Conservation (phyloP, 1,140 invertebrate species). For the Himalopsyche phryganea region DNA sequence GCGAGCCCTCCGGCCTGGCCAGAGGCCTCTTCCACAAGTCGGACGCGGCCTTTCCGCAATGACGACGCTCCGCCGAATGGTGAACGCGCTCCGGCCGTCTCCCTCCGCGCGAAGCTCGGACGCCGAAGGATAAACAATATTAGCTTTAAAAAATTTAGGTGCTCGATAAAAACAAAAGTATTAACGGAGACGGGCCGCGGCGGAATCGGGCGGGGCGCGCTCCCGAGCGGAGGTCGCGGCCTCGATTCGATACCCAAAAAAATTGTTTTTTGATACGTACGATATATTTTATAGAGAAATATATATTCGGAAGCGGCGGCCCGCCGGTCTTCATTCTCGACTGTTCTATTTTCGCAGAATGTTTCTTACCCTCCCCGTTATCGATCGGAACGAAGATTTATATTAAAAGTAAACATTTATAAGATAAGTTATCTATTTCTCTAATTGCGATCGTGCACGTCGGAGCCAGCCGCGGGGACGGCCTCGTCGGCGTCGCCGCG, state of each 20-base stretch:
- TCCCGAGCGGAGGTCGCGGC: background rate
- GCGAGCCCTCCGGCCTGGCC: constrained; percentile 50
- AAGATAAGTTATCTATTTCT: constrained; percentile 20
- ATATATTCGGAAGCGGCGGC: constrained; percentile 29
- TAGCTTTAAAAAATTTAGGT: constrained; percentile 36
- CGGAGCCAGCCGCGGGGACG: too few relatives aligned
- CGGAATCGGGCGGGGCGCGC: constrained; percentile 8
- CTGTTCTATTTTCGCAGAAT: constrained; percentile 33
- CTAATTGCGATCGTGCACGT: too few relatives aligned
- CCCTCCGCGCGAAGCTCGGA: constrained; percentile 51
- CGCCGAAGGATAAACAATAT: constrained; percentile 27
- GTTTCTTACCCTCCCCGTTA: constrained; percentile 31
- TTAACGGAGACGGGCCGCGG: constrained; percentile 19
- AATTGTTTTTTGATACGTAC: constrained; percentile 33
- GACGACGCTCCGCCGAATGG: constrained; percentile 61
- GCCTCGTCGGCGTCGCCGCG: background rate
- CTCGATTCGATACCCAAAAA: background rate
- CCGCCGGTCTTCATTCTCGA: constrained; percentile 29
- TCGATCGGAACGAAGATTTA: constrained; percentile 20
- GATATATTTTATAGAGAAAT: constrained; percentile 35
- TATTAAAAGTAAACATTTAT: constrained; percentile 14
- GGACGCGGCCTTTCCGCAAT: constrained; percentile 69
- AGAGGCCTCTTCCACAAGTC: constrained; percentile 74
- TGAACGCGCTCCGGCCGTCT: constrained; percentile 45
- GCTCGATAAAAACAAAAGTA: constrained; percentile 31